Base-by-base conservation (phyloP, 2,888 invertebrate genomes). In the Drosophila demipolita region DNA sequence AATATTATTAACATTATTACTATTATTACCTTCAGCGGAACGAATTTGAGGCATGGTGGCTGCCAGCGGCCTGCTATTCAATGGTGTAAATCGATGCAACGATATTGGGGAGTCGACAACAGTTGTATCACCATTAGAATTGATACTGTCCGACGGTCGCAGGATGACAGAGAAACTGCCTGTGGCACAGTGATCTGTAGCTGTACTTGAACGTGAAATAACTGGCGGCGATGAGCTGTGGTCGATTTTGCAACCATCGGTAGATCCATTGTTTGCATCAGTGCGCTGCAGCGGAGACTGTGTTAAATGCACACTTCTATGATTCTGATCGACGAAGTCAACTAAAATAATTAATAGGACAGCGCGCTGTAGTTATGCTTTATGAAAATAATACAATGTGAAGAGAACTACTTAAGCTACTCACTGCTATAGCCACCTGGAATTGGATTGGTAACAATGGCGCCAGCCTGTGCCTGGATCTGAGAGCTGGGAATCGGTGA, bases 391-490 rank as follows among this genome's bases (percentile, higher is more conserved):
- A 15, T 23, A 23, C 45, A 49, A 1, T 49, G 17, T 26, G 17
- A 15, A 29, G 5, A 17, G 49, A 54, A 17, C 11, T 23, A 36
- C 26, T 54, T 11, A 23, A 35, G 26, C 29, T 71, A 81, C 96
- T 96, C 92, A 97, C 97, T 93, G 96, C 96, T 97, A 91, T 97
- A 97, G 81, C 96, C 95, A 78, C 96, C 96, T 63, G 96, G 95
- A 58, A 96, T 75, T 1, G 82, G 62, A 17, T 82, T 75, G 17
- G 78, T 61, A 15, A 78, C 67, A 52, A 74, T 75, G 36, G 78
- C 45, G 1, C 73, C 74, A 9, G 73, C 23, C 17, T 80, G 75
- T 8, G 67, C 57, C 17, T 75, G 57, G 54, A 53, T 64, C 26
- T 83, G 83, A 9, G 73, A 63, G 29, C 54, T 63, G 23, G 79